Conservation (phyloP, 2,888 invertebrate species). For the Leptopilina drosophilae region DNA sequence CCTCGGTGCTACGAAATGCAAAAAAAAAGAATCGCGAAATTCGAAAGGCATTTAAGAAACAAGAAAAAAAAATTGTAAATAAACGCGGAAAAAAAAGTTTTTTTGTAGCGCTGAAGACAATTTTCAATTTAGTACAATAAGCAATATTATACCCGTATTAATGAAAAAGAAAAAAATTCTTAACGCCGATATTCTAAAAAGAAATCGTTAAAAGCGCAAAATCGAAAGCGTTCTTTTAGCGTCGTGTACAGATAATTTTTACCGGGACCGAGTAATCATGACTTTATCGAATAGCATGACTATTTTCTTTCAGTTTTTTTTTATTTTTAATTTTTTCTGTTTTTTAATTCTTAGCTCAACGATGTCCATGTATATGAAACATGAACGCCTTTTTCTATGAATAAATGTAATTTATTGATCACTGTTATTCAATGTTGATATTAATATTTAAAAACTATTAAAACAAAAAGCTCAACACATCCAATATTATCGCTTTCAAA, state of each 20-base stretch:
- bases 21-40: no score
- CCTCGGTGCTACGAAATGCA: conserved; percentile 4
- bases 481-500: not conserved
- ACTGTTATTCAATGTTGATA: conserved; percentile 37
- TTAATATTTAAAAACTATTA: conserved; percentile 4
- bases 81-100: not conserved
- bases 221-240: conserved; percentile 49
- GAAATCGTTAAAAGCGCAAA: conserved; percentile 45
- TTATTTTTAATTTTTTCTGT: not conserved
- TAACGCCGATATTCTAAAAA: conserved; percentile 28
- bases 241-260: conserved; percentile 55
- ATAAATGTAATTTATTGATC: conserved; percentile 70
- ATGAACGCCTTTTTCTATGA: conserved; percentile 67
- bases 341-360: conserved; percentile 54
- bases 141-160: conserved; percentile 48
- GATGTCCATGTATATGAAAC: conserved; percentile 64
- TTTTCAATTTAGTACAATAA: conserved; percentile 52
- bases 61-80: not conserved
- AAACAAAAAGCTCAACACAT: not conserved
- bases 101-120: conserved; percentile 57
- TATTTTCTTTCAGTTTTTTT: conserved; percentile 25
- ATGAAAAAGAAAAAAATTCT: conserved; percentile 13
- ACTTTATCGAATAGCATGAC: conserved; percentile 49
- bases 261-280: conserved; percentile 62
- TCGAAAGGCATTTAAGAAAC: no score